Evolutionary conservation across 2,888 invertebrate genomes (phyloP), one percentile per base, ranked within the genome.

Genomic region (Sericinus montela): DNA sequence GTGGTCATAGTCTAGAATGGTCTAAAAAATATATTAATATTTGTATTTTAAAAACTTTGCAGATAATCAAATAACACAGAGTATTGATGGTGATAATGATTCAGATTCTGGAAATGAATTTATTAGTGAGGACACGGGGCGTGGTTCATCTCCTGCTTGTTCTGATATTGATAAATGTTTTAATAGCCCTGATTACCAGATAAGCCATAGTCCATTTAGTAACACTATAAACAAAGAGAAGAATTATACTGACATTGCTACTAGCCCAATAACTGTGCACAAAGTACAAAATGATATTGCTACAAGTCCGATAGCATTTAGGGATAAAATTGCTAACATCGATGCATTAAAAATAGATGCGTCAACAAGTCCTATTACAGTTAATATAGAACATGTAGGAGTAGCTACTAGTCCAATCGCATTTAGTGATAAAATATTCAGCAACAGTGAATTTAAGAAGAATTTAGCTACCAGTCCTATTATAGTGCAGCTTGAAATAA

Each of bases 101-200:
- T 66, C 64, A 15, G 65, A 68, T 57, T 63, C 52, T 37, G 65
- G 63, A 47, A 65, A 68, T 62, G 79, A 75, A 57, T 53, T 62
- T 16, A 62, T 67, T 4, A 85, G 81, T 58, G 62, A 76, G 44
- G 88, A 88, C 55, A 83, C 85, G 1, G 87, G 88, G 1, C 59
- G 80, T 38, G 87, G 85, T 8, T 87, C 88, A 14, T 89, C 87
- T 5, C 62, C 80, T 15, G 76, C 72, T 28, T 74, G 66, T 56
- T 84, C 82, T 9, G 80, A 83, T 57, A 73, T 62, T 30, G 82
- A 83, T 37, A 83, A 80, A 58, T 72, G 72, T 56, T 65, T 69
- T 11, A 64, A 68, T 46, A 85, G 85, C 54, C 81, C 82, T 38
- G 80, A 82, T 49, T 80, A 75, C 54, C 71, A 58, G 29, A 56